Evolutionary conservation across 2,113 vertebrate species (phyloP), one percentile per base, ranked within the genome.

Genomic region (Nothobranchius furzeri): DNA sequence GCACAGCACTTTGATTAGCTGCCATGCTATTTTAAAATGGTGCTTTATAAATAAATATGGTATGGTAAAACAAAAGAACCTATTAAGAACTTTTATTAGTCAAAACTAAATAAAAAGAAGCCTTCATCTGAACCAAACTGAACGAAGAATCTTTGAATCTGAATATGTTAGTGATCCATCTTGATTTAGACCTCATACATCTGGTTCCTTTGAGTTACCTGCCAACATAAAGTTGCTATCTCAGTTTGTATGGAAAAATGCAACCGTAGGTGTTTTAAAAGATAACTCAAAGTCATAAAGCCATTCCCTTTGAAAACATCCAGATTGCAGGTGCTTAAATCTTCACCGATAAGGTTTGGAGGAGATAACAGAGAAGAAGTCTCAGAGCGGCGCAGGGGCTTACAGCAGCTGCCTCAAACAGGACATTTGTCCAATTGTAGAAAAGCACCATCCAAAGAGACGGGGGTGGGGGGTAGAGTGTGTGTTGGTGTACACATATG

Each of bases 291-390:
- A 74, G 76, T 74, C 73, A 88, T 89, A 87, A 89, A 91, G 64
- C 78, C 70, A 75, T 78, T 84, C 76, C 81, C 80, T 87, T 89
- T 85, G 81, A 91, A 89, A 88, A 79, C 82, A 84, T 73, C 71
- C 65, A 79, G 81, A 84, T 64, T 76, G 78, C 61, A 61, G 74
- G 70, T 64, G 66, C 75, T 90, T 87, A 85, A 79, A 90, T 85
- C 81, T 87, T 42, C 10, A 78, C 76, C 9, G 80, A 89, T 86
- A 87, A 17, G 75, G 67, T 81, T 75, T 60, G 59, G 50, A 52
- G 5, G 25, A 86, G 89, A 90, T 90, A 88, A 85, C 37, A 9
- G 30, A 75, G 36, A 37, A 49, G 75, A 12, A 68, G 63, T 75
- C 49, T 73, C 62, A 49, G 60, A 82, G 76, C 40, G 57, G 64